These are phyloP conservation scores for Enteromius treurensis DNA, from an alignment of 2,797 vertebrate species.

Conservation along the genomic window DNA sequence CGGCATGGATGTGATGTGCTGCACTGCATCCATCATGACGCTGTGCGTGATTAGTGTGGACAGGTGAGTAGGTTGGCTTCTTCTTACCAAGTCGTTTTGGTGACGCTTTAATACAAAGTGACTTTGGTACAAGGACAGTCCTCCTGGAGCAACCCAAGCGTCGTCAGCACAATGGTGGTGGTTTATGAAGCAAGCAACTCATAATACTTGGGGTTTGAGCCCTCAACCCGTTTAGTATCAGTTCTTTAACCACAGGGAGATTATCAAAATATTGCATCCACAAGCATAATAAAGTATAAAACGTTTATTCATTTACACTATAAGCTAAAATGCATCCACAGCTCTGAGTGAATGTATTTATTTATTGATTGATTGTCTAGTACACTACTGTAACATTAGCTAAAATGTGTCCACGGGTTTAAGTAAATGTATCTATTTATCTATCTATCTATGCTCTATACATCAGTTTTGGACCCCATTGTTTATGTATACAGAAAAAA, in stretches of 20 bases:
- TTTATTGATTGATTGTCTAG: neutral
- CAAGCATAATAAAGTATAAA: neutral
- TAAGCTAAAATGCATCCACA: neutral
- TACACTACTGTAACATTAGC: neutral
- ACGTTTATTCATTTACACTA: neutral
- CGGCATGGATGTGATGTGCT: conserved; percentile 86
- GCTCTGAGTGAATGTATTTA: neutral
- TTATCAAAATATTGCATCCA: neutral
- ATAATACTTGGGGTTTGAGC: neutral
- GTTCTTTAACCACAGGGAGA: neutral
- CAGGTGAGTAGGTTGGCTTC: conserved; percentile 69
- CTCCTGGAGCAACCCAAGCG: neutral
- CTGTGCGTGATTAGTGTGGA: conserved; percentile 86
- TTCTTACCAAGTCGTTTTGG: neutral
- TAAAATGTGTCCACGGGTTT: neutral
- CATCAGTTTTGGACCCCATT: too few relatives aligned
- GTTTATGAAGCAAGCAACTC: neutral
- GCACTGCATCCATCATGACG: conserved; percentile 85
- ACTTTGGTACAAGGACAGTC: neutral
- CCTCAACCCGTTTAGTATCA: neutral
- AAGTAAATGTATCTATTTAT: neutral
- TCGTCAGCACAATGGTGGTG: neutral
- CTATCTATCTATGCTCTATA: too few relatives aligned
- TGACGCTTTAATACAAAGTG: neutral
- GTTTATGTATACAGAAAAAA: neutral